These are phyloP conservation scores for Eulacestoma nigropectus DNA, from an alignment of 2,113 vertebrate species.

Conservation along the genomic window DNA sequence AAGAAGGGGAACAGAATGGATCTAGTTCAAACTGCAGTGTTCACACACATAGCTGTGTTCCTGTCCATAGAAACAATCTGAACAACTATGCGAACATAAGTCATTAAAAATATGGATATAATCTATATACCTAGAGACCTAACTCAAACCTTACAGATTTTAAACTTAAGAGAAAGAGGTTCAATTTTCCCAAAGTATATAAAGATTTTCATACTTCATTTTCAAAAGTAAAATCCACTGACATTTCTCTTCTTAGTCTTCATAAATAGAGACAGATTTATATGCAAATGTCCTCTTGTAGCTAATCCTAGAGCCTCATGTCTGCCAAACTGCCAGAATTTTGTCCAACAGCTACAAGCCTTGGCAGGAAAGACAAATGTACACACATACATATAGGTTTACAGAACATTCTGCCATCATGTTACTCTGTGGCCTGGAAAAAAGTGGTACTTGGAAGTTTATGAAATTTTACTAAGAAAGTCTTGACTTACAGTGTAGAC, in stretches of 20 bases:
- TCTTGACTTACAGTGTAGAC: neutral
- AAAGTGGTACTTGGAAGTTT: neutral
- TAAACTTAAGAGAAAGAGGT: neutral
- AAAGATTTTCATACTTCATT: neutral
- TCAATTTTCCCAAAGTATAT: neutral
- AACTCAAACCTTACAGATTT: neutral
- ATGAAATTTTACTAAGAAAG: neutral
- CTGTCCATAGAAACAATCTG: neutral
- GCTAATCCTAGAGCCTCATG: neutral
- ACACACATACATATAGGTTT: neutral
- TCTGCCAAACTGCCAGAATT: conserved; percentile 35
- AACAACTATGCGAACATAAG: fast-evolving
- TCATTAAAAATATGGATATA: neutral
- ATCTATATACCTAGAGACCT: neutral
- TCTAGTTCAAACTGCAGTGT: neutral
- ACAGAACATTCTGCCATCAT: conserved; percentile 1
- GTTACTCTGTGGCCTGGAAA: neutral
- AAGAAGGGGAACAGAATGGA: neutral
- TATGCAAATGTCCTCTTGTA: conserved; percentile 5
- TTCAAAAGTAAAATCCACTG: neutral
- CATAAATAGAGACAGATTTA: neutral
- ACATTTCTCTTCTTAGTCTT: neutral
- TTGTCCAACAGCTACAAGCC: neutral
- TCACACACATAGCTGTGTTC: neutral
- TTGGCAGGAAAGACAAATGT: neutral